phyloP scores from a whole-genome alignment of 2,888 invertebrate genomes.

The Caenorhabditis sp. region DNA sequence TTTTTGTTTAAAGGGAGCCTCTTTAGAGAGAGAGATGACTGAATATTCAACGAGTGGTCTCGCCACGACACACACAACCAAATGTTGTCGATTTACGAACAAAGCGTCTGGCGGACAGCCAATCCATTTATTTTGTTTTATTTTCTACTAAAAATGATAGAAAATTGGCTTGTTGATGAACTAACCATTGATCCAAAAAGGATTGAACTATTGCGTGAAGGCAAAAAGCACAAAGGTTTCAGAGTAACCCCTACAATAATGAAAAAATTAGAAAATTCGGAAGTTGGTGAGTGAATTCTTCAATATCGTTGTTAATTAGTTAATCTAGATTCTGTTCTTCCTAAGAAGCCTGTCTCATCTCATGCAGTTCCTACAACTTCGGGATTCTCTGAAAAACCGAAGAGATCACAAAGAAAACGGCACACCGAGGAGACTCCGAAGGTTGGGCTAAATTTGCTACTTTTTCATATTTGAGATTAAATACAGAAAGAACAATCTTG shows the following conservation, averaged over 20 bases:
- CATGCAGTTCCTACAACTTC: not conserved
- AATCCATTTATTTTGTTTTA: constrained; percentile 7
- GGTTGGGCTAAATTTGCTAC: not conserved
- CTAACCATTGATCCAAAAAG: constrained; percentile 9
- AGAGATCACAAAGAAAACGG: not conserved
- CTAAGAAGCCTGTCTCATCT: not conserved
- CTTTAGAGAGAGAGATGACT: constrained; percentile 14
- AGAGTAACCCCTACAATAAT: constrained; percentile 11
- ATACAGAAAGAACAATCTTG: constrained; percentile 10
- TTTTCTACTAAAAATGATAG: constrained; percentile 9
- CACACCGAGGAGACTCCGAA: not conserved
- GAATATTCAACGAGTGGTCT: constrained; percentile 35
- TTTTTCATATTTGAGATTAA: not conserved
- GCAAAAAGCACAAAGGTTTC: not conserved
- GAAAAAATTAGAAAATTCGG: constrained; percentile 7
- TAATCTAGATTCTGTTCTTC: not conserved
- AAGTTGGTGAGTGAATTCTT: constrained; percentile 9
- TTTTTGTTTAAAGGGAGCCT: constrained; percentile 24
- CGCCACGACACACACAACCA: constrained; percentile 24
- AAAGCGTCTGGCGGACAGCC: not conserved
- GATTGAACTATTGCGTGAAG: constrained; percentile 15
- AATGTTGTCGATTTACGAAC: constrained; percentile 34
- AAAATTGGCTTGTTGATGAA: not conserved
- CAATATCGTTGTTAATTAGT: not conserved
- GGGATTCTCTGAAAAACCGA: not conserved